Percentiles rank a stretch among this genome's conserved stretches.
Conservation (phyloP, 2,888 invertebrate genomes). For the Pseudococcus longispinus region DNA sequence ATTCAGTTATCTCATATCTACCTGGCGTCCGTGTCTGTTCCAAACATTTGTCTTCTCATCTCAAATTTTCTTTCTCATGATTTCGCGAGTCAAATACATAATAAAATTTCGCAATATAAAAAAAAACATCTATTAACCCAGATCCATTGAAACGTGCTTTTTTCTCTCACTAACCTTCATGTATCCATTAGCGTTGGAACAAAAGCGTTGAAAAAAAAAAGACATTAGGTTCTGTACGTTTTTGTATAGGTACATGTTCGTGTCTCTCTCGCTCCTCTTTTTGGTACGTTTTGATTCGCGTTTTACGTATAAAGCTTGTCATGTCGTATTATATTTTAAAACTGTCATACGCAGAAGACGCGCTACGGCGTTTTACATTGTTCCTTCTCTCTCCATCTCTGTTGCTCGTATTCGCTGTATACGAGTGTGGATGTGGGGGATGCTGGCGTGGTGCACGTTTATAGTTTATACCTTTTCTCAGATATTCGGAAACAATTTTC, state of each 20-base stretch:
- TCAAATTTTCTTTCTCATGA: neutral
- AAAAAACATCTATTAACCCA: neutral
- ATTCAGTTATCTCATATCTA: neutral
- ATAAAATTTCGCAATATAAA: neutral
- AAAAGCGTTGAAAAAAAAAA: neutral
- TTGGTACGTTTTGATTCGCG: conserved; percentile 23
- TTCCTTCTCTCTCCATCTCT: neutral
- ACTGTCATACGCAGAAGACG: conserved; percentile 54
- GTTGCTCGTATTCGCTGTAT: neutral
- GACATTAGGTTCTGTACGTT: neutral
- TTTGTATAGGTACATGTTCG: neutral
- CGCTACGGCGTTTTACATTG: conserved; percentile 46
- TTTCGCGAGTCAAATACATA: neutral
- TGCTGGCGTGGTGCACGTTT: neutral
- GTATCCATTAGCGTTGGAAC: conserved; percentile 12
- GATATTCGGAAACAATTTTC: conserved; percentile 56
- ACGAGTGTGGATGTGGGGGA: too few relatives aligned
- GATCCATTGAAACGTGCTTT: neutral
- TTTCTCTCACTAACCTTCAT: neutral
- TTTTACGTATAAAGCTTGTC: conserved; percentile 44
- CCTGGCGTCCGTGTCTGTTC: neutral
- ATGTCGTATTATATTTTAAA: conserved; percentile 54
- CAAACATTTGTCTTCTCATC: neutral
- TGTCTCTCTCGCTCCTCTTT: neutral
- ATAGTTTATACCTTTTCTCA: conserved; percentile 14